Base-by-base conservation (phyloP, 2,888 invertebrate genomes). In the Sphaerophoria rueppellii region DNA sequence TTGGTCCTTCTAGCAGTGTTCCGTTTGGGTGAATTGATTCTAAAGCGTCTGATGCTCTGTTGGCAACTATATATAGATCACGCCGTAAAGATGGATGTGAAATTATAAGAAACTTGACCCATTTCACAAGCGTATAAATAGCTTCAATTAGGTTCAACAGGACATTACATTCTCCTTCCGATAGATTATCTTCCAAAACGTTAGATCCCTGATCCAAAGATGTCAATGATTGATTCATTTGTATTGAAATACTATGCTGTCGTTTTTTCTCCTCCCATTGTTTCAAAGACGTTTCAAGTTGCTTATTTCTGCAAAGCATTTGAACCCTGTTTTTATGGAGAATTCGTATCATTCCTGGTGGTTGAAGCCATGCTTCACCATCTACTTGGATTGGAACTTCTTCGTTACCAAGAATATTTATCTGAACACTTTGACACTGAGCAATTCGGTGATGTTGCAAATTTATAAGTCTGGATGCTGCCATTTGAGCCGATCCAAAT, bases 361-460 rank as follows among this genome's bases (percentile, higher is more conserved):
- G 98, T 91, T 99, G 99, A 52, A 98, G 94, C 99, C 99, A 99
- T 1, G 99, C 98, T 92, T 99, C 99, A 0, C 99, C 99, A 90
- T 99, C 99, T 52, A 98, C 98, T 93, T 97, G 97, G 70, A 98
- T 97, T 0, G 98, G 98, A 16, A 98, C 97, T 67, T 98, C 96
- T 92, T 95, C 98, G 61, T 96, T 96, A 16, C 97, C 98, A 88
- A 98, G 93, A 89, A 99, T 98, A 90, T 97, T 98, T 88, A 99
- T 98, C 92, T 98, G 98, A 3, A 99, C 97, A 50, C 97, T 96
- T 88, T 98, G 96, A 91, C 99, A 99, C 91, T 99, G 99, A 0
- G 98, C 98, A 86, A 99, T 99, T 74, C 99, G 95, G 92, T 99
- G 99, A 92, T 98, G 98, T 90, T 99, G 98, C 24, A 99, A 93